Evolutionary conservation across 2,888 invertebrate species (phyloP).

Genomic region (Tachina grossa): DNA sequence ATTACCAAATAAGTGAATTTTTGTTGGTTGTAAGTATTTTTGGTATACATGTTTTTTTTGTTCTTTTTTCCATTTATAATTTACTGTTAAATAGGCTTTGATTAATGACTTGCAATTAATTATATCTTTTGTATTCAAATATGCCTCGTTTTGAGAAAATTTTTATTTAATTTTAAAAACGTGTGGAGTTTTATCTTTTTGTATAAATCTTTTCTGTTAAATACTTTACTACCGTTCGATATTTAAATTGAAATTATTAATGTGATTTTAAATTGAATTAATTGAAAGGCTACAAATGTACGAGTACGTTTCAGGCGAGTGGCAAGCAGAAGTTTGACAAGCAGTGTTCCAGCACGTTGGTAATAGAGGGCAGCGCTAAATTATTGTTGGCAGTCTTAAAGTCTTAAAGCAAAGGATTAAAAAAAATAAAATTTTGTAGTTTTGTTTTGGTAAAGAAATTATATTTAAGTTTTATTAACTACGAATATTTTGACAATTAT

Average conservation of each 20-base stretch:
- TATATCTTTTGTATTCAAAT: constrained; percentile 56
- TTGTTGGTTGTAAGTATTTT: constrained; percentile 29
- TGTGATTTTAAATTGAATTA: constrained; percentile 39
- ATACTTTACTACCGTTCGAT: constrained; percentile 56
- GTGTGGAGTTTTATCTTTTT: constrained; percentile 45
- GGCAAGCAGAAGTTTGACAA: not conserved
- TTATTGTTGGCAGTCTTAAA: no score
- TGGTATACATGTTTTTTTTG: not conserved
- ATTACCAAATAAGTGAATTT: constrained; percentile 63
- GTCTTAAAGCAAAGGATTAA: no score
- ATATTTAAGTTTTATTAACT: no score
- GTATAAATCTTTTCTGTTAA: constrained; percentile 35
- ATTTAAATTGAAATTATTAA: constrained; percentile 52
- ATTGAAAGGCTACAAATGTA: not conserved
- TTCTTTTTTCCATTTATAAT: constrained; percentile 46
- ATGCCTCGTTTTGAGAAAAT: constrained; percentile 45
- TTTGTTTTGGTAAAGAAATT: no score
- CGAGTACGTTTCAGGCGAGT: not conserved
- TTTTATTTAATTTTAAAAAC: constrained; percentile 18
- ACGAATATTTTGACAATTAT: no score
- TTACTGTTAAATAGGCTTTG: constrained; percentile 62
- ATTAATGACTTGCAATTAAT: constrained; percentile 68
- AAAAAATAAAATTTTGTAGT: no score
- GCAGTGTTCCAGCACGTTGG: not conserved
- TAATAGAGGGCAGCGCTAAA: no score